phyloP scores from a whole-genome alignment of 2,888 invertebrate genomes.

The Antheraea assamensis region DNA sequence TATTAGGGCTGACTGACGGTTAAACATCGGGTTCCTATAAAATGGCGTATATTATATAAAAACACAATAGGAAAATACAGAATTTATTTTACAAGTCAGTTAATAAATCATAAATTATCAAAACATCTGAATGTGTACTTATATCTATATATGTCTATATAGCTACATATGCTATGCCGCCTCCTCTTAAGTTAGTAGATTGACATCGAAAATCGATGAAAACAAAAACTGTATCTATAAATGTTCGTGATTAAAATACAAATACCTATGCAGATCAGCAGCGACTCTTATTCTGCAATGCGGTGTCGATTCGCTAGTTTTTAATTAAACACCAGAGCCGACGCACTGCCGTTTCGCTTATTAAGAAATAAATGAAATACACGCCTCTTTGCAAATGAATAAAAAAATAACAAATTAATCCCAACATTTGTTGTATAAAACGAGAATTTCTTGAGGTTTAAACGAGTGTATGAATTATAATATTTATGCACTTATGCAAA shows the following conservation, averaged over 20 bases:
- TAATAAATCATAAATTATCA: background rate
- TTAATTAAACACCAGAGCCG: constrained; percentile 67
- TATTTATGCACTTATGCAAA: constrained; percentile 3
- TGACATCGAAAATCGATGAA: constrained; percentile 34
- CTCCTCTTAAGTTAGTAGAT: background rate
- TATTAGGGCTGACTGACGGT: no score
- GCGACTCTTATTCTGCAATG: constrained; percentile 25
- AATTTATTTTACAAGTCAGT: background rate
- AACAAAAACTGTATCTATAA: constrained; percentile 56
- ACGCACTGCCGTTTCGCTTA: constrained; percentile 58
- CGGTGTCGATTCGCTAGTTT: constrained; percentile 49
- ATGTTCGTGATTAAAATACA: constrained; percentile 65
- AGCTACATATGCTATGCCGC: no score
- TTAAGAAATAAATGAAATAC: constrained; percentile 73
- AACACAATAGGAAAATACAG: background rate
- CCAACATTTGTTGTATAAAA: constrained; percentile 47
- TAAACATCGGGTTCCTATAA: no score
- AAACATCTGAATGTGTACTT: background rate
- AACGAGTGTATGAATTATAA: constrained; percentile 28
- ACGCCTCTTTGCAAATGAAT: constrained; percentile 53
- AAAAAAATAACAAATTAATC: constrained; percentile 48
- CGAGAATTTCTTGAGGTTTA: constrained; percentile 44
- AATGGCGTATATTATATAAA: no score
- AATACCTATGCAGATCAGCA: constrained; percentile 53
- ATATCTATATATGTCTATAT: no score